Evolutionary conservation across 2,797 vertebrate genomes (phyloP).

Genomic region (Chromis chromis): DNA sequence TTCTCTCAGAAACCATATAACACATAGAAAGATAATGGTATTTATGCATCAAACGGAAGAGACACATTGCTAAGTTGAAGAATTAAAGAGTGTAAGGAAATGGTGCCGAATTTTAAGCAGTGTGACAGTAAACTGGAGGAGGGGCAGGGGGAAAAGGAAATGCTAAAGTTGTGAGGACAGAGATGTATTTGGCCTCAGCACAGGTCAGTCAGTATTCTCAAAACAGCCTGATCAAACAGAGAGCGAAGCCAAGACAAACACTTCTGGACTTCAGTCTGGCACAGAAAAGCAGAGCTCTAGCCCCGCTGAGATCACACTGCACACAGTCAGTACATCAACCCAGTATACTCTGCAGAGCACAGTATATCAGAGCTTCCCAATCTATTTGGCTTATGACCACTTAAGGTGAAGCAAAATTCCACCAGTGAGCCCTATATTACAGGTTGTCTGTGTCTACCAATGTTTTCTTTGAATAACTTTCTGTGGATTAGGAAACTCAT

Average conservation of each 20-base stretch:
- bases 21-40: not conserved
- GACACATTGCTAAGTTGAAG: not conserved
- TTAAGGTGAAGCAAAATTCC: not conserved
- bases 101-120: not conserved
- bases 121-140: not conserved
- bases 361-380: not conserved
- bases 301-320: slow-evolving; percentile 58
- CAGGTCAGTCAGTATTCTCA: slow-evolving; percentile 74
- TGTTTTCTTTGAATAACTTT: slow-evolving; percentile 1
- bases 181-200: slow-evolving; percentile 62
- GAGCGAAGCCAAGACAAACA: slow-evolving; percentile 81
- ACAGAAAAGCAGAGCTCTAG: slow-evolving; percentile 63
- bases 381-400: not conserved
- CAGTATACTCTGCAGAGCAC: slow-evolving; percentile 27
- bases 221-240: slow-evolving; percentile 84
- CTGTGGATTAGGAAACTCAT: not conserved
- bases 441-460: not conserved
- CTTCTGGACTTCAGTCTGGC: slow-evolving; percentile 77
- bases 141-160: slow-evolving; percentile 3
- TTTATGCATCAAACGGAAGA: not conserved
- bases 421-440: not conserved
- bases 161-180: slow-evolving; percentile 31
- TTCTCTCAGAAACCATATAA: not conserved
- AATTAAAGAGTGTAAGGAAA: slow-evolving; percentile 6
- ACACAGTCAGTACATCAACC: slow-evolving; percentile 52